Evolutionary conservation across 2,888 invertebrate species (phyloP).

Genomic region (Melipona beecheii): DNA sequence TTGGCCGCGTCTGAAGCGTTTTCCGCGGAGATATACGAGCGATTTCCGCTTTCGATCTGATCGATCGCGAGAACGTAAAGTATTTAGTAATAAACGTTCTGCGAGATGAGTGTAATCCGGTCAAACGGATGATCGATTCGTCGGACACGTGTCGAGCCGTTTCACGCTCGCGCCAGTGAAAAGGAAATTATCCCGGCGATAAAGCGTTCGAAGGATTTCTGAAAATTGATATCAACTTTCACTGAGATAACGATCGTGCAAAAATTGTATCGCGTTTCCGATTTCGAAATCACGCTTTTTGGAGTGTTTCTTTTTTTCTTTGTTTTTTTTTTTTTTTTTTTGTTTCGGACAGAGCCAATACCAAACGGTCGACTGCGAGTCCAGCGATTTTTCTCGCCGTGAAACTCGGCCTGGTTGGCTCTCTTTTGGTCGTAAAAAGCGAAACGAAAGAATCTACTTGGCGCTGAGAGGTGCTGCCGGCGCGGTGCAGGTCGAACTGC

Average conservation of each 20-base stretch:
- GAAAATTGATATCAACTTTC: no score
- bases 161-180: not conserved
- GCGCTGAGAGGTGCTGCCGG: slow-evolving; percentile 59
- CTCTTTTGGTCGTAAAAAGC: slow-evolving; percentile 70
- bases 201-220: not conserved
- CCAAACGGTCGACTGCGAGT: slow-evolving; percentile 16
- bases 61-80: slow-evolving; percentile 11
- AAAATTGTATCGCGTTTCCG: no score
- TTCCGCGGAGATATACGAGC: not conserved
- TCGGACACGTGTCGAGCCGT: slow-evolving; percentile 19
- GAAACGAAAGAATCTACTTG: slow-evolving; percentile 77
- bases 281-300: no score
- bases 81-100: slow-evolving; percentile 24
- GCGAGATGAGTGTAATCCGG: slow-evolving; percentile 8
- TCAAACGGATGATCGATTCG: slow-evolving; percentile 2
- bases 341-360: not conserved
- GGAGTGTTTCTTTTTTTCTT: no score
- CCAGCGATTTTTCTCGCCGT: slow-evolving; percentile 47
- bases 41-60: slow-evolving; percentile 2
- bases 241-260: no score
- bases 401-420: not conserved
- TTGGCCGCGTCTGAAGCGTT: not conserved
- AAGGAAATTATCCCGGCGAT: slow-evolving; percentile 10
- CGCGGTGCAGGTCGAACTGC: slow-evolving; percentile 62
- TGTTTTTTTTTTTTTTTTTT: no score